phyloP scores from a whole-genome alignment of 1,140 invertebrate genomes.

The Leptinotarsa texana region DNA sequence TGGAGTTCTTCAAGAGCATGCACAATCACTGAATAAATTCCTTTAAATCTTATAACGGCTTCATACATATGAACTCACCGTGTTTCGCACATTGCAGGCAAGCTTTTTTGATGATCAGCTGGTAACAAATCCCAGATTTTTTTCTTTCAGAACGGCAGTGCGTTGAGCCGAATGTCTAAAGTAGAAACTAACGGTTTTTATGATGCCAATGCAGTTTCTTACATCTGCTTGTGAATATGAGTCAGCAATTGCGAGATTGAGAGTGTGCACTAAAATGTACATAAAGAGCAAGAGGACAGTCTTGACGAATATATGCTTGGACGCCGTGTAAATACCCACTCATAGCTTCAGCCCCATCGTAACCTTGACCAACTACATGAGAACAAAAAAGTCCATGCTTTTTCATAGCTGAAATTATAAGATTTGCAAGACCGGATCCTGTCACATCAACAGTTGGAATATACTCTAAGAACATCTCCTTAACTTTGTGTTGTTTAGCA shows the following conservation, averaged over 20 bases:
- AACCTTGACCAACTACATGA: conserved; percentile 46
- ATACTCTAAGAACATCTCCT: conserved; percentile 19
- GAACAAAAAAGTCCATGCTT: conserved; percentile 40
- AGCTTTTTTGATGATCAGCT: too few relatives aligned
- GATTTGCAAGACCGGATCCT: conserved; percentile 24
- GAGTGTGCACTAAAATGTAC: neutral
- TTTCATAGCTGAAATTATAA: conserved; percentile 29
- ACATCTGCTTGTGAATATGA: too few relatives aligned
- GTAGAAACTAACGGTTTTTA: too few relatives aligned
- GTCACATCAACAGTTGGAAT: conserved; percentile 31
- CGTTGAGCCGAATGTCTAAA: too few relatives aligned
- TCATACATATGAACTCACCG: conserved; percentile 16
- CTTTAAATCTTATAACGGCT: neutral
- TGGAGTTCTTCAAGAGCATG: too few relatives aligned
- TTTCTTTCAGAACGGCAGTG: too few relatives aligned
- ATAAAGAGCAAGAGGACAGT: conserved; percentile 29
- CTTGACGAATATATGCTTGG: conserved; percentile 21
- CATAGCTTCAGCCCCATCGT: conserved; percentile 44
- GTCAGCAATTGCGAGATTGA: too few relatives aligned
- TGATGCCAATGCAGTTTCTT: too few relatives aligned
- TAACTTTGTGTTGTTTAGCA: conserved; percentile 15
- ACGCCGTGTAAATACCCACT: conserved; percentile 44
- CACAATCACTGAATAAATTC: neutral
- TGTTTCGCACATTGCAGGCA: conserved; percentile 11
- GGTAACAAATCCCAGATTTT: too few relatives aligned